These are phyloP conservation scores for Leucoraja erinaceus DNA, from an alignment of 2,113 vertebrate genomes.

Conservation along the genomic window DNA sequence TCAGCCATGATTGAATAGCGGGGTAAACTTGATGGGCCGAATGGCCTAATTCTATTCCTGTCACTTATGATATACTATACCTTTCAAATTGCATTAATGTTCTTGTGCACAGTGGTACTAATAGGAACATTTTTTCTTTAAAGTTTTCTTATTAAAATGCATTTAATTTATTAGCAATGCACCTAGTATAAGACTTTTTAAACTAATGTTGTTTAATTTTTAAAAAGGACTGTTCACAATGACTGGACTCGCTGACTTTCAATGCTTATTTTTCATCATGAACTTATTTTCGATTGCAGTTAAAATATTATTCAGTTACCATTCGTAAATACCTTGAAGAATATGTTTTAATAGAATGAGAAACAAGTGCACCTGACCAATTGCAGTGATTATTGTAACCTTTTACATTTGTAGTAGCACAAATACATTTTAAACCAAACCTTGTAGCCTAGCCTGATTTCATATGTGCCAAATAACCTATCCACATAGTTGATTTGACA, in stretches of 20 bases:
- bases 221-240: neutral
- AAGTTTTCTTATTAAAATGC: neutral
- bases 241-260: neutral
- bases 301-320: neutral
- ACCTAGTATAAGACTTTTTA: neutral
- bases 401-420: neutral
- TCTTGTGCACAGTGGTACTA: neutral
- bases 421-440: neutral
- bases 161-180: neutral
- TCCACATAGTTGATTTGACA: no score
- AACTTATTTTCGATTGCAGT: neutral
- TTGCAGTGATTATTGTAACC: neutral
- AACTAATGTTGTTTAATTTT: neutral
- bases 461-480: neutral
- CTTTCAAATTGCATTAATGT: neutral
- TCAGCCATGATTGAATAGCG: no score
- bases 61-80: neutral
- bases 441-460: neutral
- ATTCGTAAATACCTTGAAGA: neutral
- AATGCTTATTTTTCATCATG: neutral
- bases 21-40: no score
- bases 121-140: neutral
- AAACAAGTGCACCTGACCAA: neutral
- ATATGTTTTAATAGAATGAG: neutral
- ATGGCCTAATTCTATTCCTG: no score